These are phyloP conservation scores for Saguinus midas DNA, from an alignment of 2,113 vertebrate genomes.

Conservation along the genomic window DNA sequence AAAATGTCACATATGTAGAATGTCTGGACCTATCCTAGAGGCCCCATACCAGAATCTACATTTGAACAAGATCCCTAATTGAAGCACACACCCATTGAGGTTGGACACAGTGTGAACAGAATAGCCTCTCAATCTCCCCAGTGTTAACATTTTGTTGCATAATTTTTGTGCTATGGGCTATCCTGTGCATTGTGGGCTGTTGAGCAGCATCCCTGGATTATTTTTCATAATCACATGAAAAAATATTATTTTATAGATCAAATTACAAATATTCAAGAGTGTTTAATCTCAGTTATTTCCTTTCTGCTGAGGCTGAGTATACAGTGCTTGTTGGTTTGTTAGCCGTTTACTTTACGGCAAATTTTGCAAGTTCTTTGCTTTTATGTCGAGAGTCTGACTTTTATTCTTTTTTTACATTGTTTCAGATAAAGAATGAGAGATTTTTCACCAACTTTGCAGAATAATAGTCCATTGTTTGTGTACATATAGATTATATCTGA, in stretches of 20 bases:
- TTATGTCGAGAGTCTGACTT: background rate
- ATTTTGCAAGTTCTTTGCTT: background rate
- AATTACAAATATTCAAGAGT: no score
- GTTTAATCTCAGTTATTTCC: no score
- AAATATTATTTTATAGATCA: background rate
- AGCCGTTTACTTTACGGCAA: background rate
- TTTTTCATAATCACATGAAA: background rate
- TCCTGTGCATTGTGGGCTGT: background rate
- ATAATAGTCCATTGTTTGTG: no score
- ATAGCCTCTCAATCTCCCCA: background rate
- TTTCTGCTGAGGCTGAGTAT: background rate
- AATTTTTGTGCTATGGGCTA: background rate
- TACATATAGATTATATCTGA: no score
- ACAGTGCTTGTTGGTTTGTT: background rate
- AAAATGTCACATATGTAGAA: background rate
- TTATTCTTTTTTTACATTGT: background rate
- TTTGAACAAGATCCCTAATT: background rate
- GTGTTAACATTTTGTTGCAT: background rate
- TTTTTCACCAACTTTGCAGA: background rate
- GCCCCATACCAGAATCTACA: background rate
- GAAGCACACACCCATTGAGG: background rate
- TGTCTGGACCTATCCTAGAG: background rate
- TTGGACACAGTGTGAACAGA: background rate
- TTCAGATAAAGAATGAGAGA: background rate
- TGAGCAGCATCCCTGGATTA: background rate